Base-by-base conservation (phyloP, 2,113 vertebrate species). In the Gallinago media region DNA sequence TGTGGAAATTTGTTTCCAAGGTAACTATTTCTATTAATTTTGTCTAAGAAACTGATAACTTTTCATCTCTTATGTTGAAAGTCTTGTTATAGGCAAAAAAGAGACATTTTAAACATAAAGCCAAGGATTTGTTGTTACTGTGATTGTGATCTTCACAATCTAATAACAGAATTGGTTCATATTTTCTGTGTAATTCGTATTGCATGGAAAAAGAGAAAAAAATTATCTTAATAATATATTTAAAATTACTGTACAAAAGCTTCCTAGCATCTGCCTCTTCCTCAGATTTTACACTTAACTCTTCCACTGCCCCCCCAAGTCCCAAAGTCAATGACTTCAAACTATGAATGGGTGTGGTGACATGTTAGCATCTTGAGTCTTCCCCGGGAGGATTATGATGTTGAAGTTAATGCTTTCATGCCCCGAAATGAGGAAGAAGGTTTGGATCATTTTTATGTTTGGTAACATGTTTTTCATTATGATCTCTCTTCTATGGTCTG, bases 271-370 rank as follows among this genome's bases (percentile, higher is more conserved):
- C 27, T 78, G 8, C 8, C 9, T 4, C 23, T 32, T 74, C 40
- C 40, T 61, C 34, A 55, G 26, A 13, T 84, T 67, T 76, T 56
- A 11, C 9, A 11, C 9, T 68, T 68, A 38, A 20, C 26, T 61
- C n/a, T 61, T 82, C 5, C 31, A 3, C 13, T 83, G 5, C 2
- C 5, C 13, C 2, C 2, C n/a, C 23, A 15, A 3, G 8, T 52
- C 55, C 40, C 55, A 34, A 47, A 61, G 15, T 46, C 13, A 34
- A 19, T 29, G 11, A 34, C n/a, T 79, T 83, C 8, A 16, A 31
- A 6, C 32, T 38, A 0, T 34, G 20, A 31, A 42, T 26, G 25
- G 8, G 2, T 61, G 10, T 42, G n/a, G 36, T 66, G 74, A 84
- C 34, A 32, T 14, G 17, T 31, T 15, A 68, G 15, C 25, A 10